Percentiles rank a stretch among this genome's conserved stretches.
Conservation (phyloP, 2,113 vertebrate genomes). For the Naja naja region DNA sequence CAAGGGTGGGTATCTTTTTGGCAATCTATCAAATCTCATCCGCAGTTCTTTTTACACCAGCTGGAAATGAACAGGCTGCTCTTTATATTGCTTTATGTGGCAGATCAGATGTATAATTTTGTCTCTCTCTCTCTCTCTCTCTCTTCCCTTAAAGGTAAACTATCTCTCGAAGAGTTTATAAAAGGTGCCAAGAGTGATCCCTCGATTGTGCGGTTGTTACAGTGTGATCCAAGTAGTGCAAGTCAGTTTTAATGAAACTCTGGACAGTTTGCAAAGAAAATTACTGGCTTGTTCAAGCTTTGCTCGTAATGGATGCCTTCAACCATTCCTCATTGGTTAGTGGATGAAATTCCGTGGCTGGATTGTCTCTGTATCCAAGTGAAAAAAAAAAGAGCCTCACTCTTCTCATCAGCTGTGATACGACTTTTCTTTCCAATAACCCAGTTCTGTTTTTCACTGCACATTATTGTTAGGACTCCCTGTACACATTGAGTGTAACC, state of each 20-base stretch:
- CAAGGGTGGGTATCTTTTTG: neutral
- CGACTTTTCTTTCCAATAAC: slow-evolving; percentile 45
- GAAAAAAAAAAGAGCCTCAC: slow-evolving; percentile 42
- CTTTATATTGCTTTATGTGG: neutral
- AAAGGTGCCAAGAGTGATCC: slow-evolving; percentile 87
- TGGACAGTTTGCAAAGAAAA: slow-evolving; percentile 63
- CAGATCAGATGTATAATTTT: neutral
- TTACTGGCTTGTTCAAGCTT: slow-evolving; percentile 72
- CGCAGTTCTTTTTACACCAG: too few species aligned
- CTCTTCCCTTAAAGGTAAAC: slow-evolving; percentile 68
- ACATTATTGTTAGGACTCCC: slow-evolving; percentile 26
- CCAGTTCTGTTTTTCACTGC: slow-evolving; percentile 31
- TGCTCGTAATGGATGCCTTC: slow-evolving; percentile 76
- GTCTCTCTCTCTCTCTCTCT: neutral
- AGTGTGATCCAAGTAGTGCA: slow-evolving; percentile 82
- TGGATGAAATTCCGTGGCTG: slow-evolving; percentile 57
- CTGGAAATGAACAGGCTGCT: neutral
- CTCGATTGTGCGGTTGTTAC: slow-evolving; percentile 81
- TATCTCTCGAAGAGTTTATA: slow-evolving; percentile 83
- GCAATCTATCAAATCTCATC: neutral
- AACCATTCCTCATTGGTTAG: slow-evolving; percentile 56
- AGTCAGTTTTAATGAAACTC: slow-evolving; percentile 75
- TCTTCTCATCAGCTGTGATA: slow-evolving; percentile 54
- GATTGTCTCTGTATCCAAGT: slow-evolving; percentile 39
- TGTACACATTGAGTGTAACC: slow-evolving; percentile 44